Evolutionary conservation across 2,113 vertebrate genomes (phyloP), one percentile per base, ranked within the genome.

Genomic region (Callipepla squamata): DNA sequence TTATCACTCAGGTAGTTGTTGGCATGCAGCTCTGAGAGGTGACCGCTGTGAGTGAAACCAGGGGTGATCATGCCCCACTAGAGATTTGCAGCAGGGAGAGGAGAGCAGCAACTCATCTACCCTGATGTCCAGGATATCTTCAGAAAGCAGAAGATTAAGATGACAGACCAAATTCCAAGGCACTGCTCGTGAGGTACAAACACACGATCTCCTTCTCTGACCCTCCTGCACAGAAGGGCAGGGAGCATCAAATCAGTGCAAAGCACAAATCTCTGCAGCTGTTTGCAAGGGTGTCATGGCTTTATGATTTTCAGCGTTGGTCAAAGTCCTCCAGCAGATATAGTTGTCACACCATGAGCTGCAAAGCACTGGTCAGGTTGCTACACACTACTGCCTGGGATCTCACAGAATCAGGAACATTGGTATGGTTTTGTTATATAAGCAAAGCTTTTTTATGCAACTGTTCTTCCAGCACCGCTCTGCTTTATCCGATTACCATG

Each of bases 401-500:
- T 20, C 25, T 14, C 55, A 40, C 21, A 18, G 47, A 8, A 44
- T 28, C 5, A 3, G 32, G 74, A 83, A 34, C 15, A 12, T 0
- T 2, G 1, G 8, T 7, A 21, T 8, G 5, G 51, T 83, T 63
- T 8, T n/a, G 21, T 96, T 95, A 84, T 2, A 15, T 38, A 96
- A 95, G 51, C 47, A 69, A 58, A 75, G 65, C 19, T 30, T 58
- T 69, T 90, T 92, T 74, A 86, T 17, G 80, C 74, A 79, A 51
- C 28, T 3, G 1, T 61, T 91, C 50, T 67, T 93, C 62, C 77
- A 80, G 80, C 5, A 2, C 50, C 47, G 63, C 63, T 73, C 85
- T 44, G n/a, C 23, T 75, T 69, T 73, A 96, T 92, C 94, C 47
- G 76, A 92, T 97, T 96, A 91, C 8, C 85, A 40, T 10, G 61